Conservation (phyloP, 2,113 vertebrate genomes). For the Illadopsis cleaveri region DNA sequence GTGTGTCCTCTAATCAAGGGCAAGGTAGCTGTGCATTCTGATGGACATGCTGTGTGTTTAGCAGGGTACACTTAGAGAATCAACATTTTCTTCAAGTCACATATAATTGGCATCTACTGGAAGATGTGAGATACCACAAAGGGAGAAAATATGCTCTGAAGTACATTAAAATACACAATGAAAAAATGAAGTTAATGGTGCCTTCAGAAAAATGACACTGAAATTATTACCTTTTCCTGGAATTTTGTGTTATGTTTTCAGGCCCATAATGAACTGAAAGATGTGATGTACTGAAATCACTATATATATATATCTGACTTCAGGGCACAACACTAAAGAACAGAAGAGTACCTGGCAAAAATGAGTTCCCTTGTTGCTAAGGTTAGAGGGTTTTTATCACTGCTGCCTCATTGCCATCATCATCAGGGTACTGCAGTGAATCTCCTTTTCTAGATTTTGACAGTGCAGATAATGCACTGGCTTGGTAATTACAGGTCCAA, state of each 20-base stretch:
- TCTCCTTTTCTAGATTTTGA: neutral
- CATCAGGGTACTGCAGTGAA: neutral
- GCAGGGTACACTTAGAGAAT: neutral
- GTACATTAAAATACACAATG: neutral
- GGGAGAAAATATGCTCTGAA: neutral
- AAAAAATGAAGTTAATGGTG: neutral
- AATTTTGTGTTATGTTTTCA: neutral
- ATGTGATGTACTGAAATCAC: neutral
- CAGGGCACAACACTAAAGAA: neutral
- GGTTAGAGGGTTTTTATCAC: neutral
- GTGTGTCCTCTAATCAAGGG: neutral
- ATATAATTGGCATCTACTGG: neutral
- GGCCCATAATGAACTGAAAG: neutral
- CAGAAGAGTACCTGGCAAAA: neutral
- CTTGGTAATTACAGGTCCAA: neutral
- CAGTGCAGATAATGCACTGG: neutral
- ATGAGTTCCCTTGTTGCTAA: neutral
- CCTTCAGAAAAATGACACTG: neutral
- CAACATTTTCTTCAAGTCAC: neutral
- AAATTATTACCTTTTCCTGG: neutral
- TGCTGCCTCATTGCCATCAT: neutral
- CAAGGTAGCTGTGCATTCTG: neutral
- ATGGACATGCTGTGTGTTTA: neutral
- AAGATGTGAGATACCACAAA: neutral
- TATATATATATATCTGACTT: neutral